Conservation (phyloP, 2,797 vertebrate species). For the Pantherophis alleghaniensis region DNA sequence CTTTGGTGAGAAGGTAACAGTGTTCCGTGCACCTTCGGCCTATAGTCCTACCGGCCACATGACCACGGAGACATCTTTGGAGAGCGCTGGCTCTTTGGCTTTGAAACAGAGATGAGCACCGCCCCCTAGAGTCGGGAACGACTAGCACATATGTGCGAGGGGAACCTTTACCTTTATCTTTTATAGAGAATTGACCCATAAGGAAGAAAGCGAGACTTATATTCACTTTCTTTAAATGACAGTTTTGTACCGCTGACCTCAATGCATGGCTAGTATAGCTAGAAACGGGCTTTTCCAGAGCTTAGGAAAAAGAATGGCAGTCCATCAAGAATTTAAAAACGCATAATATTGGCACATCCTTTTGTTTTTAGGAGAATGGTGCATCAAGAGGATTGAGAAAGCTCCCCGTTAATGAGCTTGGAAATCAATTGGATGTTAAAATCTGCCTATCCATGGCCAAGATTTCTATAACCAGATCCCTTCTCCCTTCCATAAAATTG, state of each 20-base stretch:
- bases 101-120: too few relatives aligned
- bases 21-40: too few relatives aligned
- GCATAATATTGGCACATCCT: neutral
- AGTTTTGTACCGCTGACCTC: neutral
- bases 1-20: too few relatives aligned
- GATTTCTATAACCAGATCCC: neutral
- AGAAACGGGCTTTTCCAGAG: neutral
- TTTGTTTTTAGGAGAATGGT: neutral
- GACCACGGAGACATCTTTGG: too few relatives aligned
- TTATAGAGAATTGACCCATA: neutral
- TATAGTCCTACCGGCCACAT: too few relatives aligned
- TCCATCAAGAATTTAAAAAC: neutral
- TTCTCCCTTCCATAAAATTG: neutral
- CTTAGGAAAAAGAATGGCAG: neutral
- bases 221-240: neutral
- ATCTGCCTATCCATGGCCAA: neutral
- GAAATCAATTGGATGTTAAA: neutral
- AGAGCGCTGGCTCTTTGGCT: too few relatives aligned
- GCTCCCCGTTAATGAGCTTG: neutral
- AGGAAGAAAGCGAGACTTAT: neutral
- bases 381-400: neutral
- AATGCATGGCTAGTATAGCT: neutral
- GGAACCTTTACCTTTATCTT: too few relatives aligned
- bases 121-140: too few relatives aligned
- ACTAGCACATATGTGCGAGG: too few relatives aligned